These are phyloP conservation scores for Gortyna flavago DNA, from an alignment of 2,888 invertebrate genomes.

Conservation along the genomic window DNA sequence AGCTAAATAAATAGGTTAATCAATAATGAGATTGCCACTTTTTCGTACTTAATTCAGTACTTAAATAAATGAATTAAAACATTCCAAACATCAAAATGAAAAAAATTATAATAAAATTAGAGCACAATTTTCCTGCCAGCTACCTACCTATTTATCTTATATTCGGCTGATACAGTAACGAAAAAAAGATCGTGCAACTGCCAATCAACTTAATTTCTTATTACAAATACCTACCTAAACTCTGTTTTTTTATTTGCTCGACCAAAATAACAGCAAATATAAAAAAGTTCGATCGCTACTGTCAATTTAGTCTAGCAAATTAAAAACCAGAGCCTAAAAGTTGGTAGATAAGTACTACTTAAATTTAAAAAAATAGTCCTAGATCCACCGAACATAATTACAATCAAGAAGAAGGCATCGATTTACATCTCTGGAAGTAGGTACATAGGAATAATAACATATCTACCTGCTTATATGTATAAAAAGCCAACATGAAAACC, in stretches of 20 bases:
- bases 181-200: neutral
- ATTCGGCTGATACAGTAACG: neutral
- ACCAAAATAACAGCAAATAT: too few relatives aligned
- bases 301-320: too few relatives aligned
- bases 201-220: neutral
- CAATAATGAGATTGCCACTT: neutral
- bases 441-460: neutral
- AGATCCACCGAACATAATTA: neutral
- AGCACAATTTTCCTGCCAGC: neutral
- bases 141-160: neutral
- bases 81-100: too few relatives aligned
- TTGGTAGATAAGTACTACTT: too few relatives aligned
- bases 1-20: neutral
- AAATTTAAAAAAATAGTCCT: neutral
- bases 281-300: too few relatives aligned
- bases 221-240: too few relatives aligned
- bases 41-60: neutral
- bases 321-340: too few relatives aligned
- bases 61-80: neutral
- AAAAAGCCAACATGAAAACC: constrained; percentile 35
- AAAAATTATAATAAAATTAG: neutral
- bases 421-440: neutral
- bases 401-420: neutral
- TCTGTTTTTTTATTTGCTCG: too few relatives aligned
- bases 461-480: neutral